Evolutionary conservation across 2,113 vertebrate genomes (phyloP).

Genomic region (Takifugu bimaculatus): DNA sequence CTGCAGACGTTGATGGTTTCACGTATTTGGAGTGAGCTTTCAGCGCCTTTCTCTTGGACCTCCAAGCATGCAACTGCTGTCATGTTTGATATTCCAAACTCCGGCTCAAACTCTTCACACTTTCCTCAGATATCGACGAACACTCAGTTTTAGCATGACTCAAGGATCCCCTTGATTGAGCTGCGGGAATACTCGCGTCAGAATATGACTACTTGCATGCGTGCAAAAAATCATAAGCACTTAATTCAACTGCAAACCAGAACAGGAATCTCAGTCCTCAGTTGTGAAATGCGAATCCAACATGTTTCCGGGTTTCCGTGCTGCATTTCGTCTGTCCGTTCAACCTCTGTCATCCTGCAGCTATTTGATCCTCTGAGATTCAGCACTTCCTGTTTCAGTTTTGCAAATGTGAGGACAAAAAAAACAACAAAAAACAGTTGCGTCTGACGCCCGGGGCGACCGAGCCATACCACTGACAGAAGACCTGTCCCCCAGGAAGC

Average conservation of each 20-base stretch:
- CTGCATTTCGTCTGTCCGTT: constrained; percentile 8
- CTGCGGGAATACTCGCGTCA: constrained; percentile 10
- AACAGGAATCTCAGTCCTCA: constrained; percentile 3
- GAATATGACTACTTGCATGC: constrained; percentile 7
- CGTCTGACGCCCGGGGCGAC: constrained; percentile 56
- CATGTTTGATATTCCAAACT: constrained; percentile 48
- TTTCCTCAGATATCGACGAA: constrained; percentile 27
- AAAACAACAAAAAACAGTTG: constrained; percentile 43
- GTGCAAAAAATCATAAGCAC: background rate
- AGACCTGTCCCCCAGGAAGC: constrained; percentile 30
- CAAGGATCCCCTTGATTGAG: constrained; percentile 1
- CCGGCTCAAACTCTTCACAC: constrained; percentile 52
- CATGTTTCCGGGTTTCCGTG: constrained; percentile 40
- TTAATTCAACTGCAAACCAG: background rate
- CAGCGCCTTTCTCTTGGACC: constrained; percentile 43
- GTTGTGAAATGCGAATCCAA: constrained; percentile 40
- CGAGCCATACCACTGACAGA: constrained; percentile 48
- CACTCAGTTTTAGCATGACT: constrained; percentile 12
- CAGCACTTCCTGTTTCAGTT: constrained; percentile 33
- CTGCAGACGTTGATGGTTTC: constrained; percentile 57
- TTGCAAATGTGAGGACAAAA: constrained; percentile 20
- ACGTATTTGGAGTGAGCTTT: constrained; percentile 48
- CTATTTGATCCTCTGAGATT: constrained; percentile 49
- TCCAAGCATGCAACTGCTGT: constrained; percentile 48
- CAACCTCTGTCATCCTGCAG: constrained; percentile 22